A percentile compares a stretch with the other conserved stretches of the same genome.
Conservation (phyloP, 2,113 vertebrate species). For the Butorides virescens region DNA sequence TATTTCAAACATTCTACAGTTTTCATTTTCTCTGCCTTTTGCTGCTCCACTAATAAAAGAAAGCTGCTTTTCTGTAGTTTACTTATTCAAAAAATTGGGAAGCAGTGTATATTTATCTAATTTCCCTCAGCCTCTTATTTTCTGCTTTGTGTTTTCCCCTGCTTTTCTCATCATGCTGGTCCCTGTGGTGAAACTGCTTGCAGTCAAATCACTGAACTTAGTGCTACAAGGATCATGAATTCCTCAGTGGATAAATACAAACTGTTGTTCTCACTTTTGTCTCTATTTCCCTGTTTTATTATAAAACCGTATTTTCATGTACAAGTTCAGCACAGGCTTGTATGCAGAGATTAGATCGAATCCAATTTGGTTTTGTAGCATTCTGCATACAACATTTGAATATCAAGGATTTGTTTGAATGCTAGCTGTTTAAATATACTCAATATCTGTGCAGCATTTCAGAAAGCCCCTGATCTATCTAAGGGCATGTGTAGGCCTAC, state of each 20-base stretch:
- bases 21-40: not conserved
- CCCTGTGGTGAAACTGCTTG: not conserved
- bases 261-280: not conserved
- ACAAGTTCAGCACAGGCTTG: not conserved
- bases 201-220: not conserved
- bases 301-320: not conserved
- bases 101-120: not conserved
- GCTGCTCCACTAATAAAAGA: not conserved
- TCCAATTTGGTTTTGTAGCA: not conserved
- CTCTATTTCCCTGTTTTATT: not conserved
- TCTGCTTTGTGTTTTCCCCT: not conserved
- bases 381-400: not conserved
- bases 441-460: not conserved
- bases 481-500: not conserved
- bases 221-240: constrained; percentile 13
- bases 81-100: not conserved
- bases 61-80: not conserved
- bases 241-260: not conserved
- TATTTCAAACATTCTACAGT: not conserved
- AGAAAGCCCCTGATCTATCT: not conserved
- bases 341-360: not conserved
- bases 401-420: constrained; percentile 36
- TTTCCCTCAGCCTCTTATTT: not conserved
- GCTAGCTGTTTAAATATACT: not conserved
- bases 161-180: not conserved